Evolutionary conservation across 2,113 vertebrate species (phyloP).

Genomic region (Takifugu bimaculatus): DNA sequence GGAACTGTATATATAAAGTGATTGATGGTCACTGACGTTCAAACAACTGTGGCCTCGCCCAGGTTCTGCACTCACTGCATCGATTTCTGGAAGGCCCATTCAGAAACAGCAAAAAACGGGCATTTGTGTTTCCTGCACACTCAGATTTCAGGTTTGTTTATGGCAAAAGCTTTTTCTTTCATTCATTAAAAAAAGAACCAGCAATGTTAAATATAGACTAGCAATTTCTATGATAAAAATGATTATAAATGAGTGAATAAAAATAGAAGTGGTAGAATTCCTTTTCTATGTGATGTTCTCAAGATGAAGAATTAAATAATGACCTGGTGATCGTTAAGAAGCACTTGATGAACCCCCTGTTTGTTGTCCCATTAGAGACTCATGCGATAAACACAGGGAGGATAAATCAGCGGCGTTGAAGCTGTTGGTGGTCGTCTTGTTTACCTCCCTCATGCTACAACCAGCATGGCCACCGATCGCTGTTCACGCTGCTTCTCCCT

Average conservation of each 20-base stretch:
- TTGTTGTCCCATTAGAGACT: constrained; percentile 35
- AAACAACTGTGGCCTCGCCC: too few species aligned
- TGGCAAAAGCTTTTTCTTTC: too few species aligned
- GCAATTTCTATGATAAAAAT: neutral
- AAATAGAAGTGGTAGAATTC: too few species aligned
- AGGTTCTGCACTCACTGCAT: too few species aligned
- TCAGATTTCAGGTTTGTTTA: neutral
- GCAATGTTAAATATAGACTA: neutral
- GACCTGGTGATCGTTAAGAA: constrained; percentile 35
- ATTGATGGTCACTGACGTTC: constrained; percentile 1
- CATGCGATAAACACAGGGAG: constrained; percentile 47
- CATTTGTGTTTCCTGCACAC: neutral
- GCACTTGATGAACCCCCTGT: constrained; percentile 44
- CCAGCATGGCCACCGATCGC: constrained; percentile 21
- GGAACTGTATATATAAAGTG: constrained; percentile 7
- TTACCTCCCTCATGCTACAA: constrained; percentile 33
- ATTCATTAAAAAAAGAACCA: neutral
- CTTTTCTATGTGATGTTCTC: too few species aligned
- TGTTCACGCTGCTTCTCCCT: constrained; percentile 6
- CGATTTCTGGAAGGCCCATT: too few species aligned
- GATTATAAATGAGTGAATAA: too few species aligned
- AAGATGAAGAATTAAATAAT: too few species aligned
- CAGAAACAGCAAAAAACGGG: neutral
- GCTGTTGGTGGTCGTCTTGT: constrained; percentile 61
- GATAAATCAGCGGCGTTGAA: constrained; percentile 40